Evolutionary conservation across 2,797 vertebrate species (phyloP).

Genomic region (Galaxias olidus): DNA sequence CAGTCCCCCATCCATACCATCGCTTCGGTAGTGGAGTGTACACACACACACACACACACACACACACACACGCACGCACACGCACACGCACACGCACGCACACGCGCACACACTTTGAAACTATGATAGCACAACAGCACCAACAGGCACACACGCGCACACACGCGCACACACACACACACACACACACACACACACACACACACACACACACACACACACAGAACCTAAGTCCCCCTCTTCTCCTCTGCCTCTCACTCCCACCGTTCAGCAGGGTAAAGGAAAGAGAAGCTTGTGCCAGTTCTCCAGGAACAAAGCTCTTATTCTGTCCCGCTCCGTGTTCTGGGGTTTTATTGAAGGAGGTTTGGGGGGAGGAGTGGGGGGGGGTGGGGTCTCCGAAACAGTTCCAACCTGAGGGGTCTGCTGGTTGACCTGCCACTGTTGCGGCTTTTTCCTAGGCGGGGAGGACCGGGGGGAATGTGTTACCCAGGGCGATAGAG

Average conservation of each 20-base stretch:
- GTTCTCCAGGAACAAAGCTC: conserved; percentile 72
- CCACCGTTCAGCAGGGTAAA: conserved; percentile 5
- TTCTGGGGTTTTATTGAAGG: conserved; percentile 35
- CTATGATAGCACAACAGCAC: conserved; percentile 29
- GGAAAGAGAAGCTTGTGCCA: conserved; percentile 54
- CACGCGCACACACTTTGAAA: conserved; percentile 7
- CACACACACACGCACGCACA: conserved; percentile 4
- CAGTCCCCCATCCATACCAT: no score
- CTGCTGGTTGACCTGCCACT: conserved; percentile 65
- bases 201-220: conserved; percentile 17
- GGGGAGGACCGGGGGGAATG: neutral
- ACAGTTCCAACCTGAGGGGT: conserved; percentile 61
- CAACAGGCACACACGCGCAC: conserved; percentile 2
- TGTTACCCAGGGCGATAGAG: neutral
- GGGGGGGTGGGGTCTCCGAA: conserved; percentile 45
- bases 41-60: conserved; percentile 2
- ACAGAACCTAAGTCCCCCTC: neutral
- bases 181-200: conserved; percentile 9
- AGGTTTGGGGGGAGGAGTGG: conserved; percentile 31
- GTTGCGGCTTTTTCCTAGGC: conserved; percentile 45
- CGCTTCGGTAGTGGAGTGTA: neutral
- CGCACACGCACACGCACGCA: neutral
- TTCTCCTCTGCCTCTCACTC: conserved; percentile 5
- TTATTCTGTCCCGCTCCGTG: conserved; percentile 71
- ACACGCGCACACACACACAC: conserved; percentile 4